Evolutionary conservation across 1,140 invertebrate genomes (phyloP).

Genomic region (Globodera rostochiensis): DNA sequence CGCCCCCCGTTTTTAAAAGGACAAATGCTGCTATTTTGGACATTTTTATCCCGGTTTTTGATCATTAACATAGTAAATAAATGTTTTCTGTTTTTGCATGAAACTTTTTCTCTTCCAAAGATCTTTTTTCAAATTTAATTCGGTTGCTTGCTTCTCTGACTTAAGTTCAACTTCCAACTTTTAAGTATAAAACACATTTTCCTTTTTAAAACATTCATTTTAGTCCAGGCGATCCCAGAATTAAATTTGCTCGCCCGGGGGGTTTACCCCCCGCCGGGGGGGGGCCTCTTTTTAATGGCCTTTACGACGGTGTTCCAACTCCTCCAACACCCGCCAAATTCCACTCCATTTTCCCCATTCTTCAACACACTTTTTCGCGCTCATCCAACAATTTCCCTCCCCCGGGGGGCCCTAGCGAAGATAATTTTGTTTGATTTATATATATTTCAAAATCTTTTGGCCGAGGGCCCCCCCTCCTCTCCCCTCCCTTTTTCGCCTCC

Average conservation of each 20-base stretch:
- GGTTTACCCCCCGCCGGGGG: no score
- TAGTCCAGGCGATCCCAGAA: no score
- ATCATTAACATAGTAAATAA: neutral
- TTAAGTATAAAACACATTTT: no score
- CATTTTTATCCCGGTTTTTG: neutral
- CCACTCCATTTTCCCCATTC: neutral
- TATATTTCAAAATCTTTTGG: neutral
- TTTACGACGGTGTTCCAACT: neutral
- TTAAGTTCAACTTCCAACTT: no score
- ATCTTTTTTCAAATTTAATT: neutral
- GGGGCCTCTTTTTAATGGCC: no score
- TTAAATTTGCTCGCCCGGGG: no score
- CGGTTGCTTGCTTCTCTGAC: neutral
- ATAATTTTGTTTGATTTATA: constrained; percentile 3
- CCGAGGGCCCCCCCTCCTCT: neutral
- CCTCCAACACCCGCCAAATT: neutral
- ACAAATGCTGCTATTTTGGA: neutral
- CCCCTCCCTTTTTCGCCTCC: no score
- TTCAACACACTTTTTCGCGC: neutral
- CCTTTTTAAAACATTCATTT: no score
- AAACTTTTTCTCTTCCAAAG: no score
- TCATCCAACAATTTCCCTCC: neutral
- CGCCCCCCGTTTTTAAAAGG: neutral
- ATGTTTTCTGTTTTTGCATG: neutral
- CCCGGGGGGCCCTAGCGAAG: neutral